A percentile compares a stretch with the other conserved stretches of the same genome.
These are phyloP conservation scores for Protonemura montana DNA, from an alignment of 2,888 invertebrate species.

Conservation along the genomic window DNA sequence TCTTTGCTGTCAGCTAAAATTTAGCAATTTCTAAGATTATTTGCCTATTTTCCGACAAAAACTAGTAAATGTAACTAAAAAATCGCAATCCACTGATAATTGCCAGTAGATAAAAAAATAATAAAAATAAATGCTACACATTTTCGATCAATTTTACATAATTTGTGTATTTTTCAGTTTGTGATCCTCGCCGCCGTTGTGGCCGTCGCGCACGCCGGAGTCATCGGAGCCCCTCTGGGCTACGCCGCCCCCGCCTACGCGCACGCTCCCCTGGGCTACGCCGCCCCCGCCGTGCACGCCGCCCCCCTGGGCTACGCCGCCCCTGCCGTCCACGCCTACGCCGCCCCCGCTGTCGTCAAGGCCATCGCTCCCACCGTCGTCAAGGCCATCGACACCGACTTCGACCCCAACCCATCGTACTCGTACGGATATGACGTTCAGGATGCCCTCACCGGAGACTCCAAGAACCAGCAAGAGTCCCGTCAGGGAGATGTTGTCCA, in stretches of 20 bases:
- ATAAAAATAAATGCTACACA: background rate
- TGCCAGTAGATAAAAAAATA: too few species aligned
- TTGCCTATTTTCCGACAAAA: too few species aligned
- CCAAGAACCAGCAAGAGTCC: conserved; percentile 42
- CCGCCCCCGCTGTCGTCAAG: conserved; percentile 38
- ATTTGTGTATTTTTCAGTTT: conserved; percentile 49
- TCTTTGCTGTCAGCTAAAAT: too few species aligned
- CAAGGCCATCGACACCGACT: conserved; percentile 35
- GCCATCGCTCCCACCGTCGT: conserved; percentile 29
- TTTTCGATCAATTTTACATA: background rate
- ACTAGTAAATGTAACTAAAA: too few species aligned
- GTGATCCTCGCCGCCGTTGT: conserved; percentile 52
- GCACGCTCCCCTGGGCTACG: conserved; percentile 30
- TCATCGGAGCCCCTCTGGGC: conserved; percentile 41
- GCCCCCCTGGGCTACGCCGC: conserved; percentile 41
- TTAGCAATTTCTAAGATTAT: too few species aligned
- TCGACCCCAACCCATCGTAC: conserved; percentile 40
- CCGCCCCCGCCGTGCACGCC: conserved; percentile 26
- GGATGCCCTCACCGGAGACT: conserved; percentile 43
- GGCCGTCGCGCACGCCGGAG: conserved; percentile 52
- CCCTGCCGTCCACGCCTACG: conserved; percentile 35
- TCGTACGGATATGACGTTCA: conserved; percentile 38
- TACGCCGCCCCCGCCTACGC: conserved; percentile 17
- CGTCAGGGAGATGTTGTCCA: conserved; percentile 43
- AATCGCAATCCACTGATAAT: too few species aligned